Conservation (phyloP, 2,113 vertebrate genomes). For the Ptychochromis oligacanthus region DNA sequence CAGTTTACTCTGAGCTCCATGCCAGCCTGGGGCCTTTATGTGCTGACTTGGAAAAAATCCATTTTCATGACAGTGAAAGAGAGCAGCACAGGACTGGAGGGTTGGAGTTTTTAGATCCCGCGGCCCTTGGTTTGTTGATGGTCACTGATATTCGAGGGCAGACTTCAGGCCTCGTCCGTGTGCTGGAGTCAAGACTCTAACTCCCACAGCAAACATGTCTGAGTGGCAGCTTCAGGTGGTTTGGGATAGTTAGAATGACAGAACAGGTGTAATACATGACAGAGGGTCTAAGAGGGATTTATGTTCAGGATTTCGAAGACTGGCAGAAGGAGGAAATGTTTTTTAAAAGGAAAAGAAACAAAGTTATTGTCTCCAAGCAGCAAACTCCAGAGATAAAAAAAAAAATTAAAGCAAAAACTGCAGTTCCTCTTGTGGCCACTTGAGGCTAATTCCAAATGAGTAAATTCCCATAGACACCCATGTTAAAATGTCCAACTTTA, state of each 20-base stretch:
- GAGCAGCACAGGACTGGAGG: conserved; percentile 21
- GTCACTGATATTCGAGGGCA: conserved; percentile 29
- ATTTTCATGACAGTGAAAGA: conserved; percentile 49
- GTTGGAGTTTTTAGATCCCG: conserved; percentile 7
- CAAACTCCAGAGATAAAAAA: too few relatives aligned
- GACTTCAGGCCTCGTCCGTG: not conserved
- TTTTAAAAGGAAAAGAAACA: too few relatives aligned
- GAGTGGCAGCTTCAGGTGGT: conserved; percentile 17
- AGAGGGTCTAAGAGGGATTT: not conserved
- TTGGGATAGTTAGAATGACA: not conserved
- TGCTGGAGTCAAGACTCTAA: not conserved
- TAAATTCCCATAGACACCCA: too few relatives aligned
- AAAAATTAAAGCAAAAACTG: too few relatives aligned
- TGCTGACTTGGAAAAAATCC: conserved; percentile 48
- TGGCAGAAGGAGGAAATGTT: not conserved
- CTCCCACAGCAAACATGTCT: conserved; percentile 11
- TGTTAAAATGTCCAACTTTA: too few relatives aligned
- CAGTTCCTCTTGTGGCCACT: too few relatives aligned
- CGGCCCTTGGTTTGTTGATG: conserved; percentile 34
- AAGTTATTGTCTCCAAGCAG: too few relatives aligned
- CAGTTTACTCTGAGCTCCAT: conserved; percentile 44
- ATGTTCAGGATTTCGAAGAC: not conserved
- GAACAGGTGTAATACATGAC: not conserved
- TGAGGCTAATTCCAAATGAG: too few relatives aligned
- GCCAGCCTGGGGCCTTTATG: conserved; percentile 39